Evolutionary conservation across 2,888 invertebrate species (phyloP).

Genomic region (Acleris cristana): DNA sequence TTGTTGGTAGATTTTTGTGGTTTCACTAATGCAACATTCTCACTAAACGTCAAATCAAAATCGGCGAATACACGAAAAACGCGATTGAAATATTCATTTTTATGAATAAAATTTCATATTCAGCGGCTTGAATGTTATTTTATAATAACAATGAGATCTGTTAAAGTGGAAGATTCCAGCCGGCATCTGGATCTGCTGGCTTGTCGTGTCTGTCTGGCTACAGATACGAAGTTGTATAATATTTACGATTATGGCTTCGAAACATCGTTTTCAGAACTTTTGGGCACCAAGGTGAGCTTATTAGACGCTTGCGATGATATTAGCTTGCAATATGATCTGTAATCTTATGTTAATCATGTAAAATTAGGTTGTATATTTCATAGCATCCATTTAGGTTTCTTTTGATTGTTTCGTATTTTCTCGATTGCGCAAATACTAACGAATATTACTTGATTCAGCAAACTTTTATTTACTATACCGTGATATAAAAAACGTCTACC

Average conservation of each 20-base stretch:
- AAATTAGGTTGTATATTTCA: neutral
- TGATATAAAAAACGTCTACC: no score
- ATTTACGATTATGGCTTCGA: conserved; percentile 20
- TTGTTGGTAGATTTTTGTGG: no score
- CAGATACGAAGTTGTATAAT: conserved; percentile 28
- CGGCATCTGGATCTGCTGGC: conserved; percentile 11
- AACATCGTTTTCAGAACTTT: conserved; percentile 17
- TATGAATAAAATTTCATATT: conserved; percentile 13
- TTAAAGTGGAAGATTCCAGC: conserved; percentile 18
- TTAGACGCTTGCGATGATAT: neutral
- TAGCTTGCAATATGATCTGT: neutral
- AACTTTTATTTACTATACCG: no score
- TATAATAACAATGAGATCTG: conserved; percentile 1
- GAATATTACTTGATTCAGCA: no score
- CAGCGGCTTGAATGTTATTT: neutral
- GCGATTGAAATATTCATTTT: conserved; percentile 4
- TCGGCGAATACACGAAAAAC: neutral
- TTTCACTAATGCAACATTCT: no score
- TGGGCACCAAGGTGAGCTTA: conserved; percentile 25
- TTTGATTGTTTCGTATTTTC: no score
- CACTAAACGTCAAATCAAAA: neutral
- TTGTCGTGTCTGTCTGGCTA: conserved; percentile 30
- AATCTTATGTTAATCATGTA: neutral
- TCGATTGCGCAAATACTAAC: no score
- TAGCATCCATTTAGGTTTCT: no score